Evolutionary conservation across 1,140 invertebrate genomes (phyloP), one percentile per base, ranked within the genome.

Genomic region (Elymnias hypermnestra): DNA sequence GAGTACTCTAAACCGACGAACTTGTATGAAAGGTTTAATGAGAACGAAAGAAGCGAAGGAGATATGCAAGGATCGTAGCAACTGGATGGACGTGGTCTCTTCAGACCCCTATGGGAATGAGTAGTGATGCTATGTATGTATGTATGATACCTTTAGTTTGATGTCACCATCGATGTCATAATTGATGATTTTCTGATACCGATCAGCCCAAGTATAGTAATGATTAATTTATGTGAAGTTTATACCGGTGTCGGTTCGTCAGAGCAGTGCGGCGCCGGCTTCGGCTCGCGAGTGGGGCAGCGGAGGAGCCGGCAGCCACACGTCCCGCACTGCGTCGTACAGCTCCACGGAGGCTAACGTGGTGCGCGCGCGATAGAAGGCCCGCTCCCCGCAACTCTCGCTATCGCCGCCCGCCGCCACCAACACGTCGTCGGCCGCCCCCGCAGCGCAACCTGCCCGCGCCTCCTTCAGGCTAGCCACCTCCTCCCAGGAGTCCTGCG

Each of bases 381-480:
- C 53, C 42, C 64, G 64, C 65, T 78, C 54, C 63, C 68, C 57
- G 60, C 46, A 57, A 65, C 72, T 50, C 68, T 75, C 61, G 65
- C 68, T 59, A 66, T 77, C 72, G 57, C 91, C 83, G 78, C 86
- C 62, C 48, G 63, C 63, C 70, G 56, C 44, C 63, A 74, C 55
- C 91, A 94, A 78, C 91, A 92, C 7, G 91, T 94, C 75, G 95
- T 95, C 76, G 94, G 94, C 84, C 88, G 94, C 56, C 92, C 93
- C 8, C 93, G 94, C 78, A 92, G 8, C 93, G 94, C 78, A 91
- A 92, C 41, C 95, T 94, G 13, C 91, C 7, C 91, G 96, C 31
- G 90, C 91, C 38, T 90, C 91, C 15, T 91, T 92, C 54, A 93
- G 92, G 53, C 90, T 95, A 57, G 94, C 94, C 47, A 55, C 58